Evolutionary conservation across 2,888 invertebrate genomes (phyloP).

Genomic region (Cotesia congregata): DNA sequence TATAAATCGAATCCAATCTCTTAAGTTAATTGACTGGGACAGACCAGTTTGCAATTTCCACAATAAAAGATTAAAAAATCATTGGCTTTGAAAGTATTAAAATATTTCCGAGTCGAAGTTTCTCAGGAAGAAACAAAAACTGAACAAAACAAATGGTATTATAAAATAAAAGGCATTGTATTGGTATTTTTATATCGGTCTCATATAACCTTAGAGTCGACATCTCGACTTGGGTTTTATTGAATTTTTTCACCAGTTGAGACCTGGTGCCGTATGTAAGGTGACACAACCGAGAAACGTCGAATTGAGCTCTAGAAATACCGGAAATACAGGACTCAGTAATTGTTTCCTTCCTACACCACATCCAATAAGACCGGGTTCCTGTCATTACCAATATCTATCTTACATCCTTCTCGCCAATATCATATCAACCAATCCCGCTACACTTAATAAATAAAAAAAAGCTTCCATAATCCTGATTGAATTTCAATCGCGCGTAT

Average conservation of each 20-base stretch:
- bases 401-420: slow-evolving; percentile 5
- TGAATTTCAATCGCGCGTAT: not conserved
- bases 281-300: not conserved
- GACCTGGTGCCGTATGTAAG: not conserved
- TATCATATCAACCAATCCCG: not conserved
- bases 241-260: slow-evolving; percentile 6
- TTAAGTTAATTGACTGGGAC: no score
- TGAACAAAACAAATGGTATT: not conserved
- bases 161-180: not conserved
- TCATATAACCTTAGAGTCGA: not conserved
- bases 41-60: no score
- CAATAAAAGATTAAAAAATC: no score
- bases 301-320: not conserved
- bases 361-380: not conserved
- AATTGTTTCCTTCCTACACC: slow-evolving; percentile 18
- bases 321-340: slow-evolving; percentile 15
- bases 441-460: not conserved
- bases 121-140: not conserved
- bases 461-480: not conserved
- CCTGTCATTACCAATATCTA: slow-evolving; percentile 15
- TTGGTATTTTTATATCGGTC: not conserved
- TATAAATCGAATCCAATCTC: no score
- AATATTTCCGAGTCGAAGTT: not conserved
- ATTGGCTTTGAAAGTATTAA: no score
- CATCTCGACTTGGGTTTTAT: slow-evolving; percentile 8